Evolutionary conservation across 2,888 invertebrate species (phyloP), one percentile per base, ranked within the genome.

Genomic region (Timema podura): DNA sequence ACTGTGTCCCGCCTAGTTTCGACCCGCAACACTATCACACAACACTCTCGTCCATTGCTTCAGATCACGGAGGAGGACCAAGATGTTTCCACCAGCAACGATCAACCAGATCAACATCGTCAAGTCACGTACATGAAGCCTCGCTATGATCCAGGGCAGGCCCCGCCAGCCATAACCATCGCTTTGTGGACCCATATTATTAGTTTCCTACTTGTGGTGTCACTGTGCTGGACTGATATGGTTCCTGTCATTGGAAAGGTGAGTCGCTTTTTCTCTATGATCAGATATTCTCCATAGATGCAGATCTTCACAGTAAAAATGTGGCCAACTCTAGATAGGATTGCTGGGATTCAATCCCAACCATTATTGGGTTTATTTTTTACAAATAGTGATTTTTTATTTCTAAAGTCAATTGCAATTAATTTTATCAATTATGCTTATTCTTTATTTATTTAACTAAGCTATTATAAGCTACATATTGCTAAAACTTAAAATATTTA

Each of bases 1-100:
- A 85, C 85, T 45, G 83, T 85, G 10, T 85, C 85, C 9, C 80
- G 84, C 59, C 76, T 84, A 68, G 84, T 85, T 16, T 83, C 84
- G 1, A 82, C 82, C n/a, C 80, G 82, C 47, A 83, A 82, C 67
- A 79, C 79, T 15, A 76, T 79, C 69, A 76, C 79, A n/a, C 76
- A 78, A 13, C 77, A 78, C 5, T 76, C 75, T 5, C 79, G 80
- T 15, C 75, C 79, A 70, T 70, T 80, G 65, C 70, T 80, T 67
- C 80, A 80, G 73, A 79, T 80, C 6, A 79, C 79, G 16, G 79
- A 80, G 5, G 80, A 80, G 67, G 79, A 79, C 45, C 69, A 66
- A 30, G 68, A 68, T 9, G 15, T 61, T 9, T 57, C 70, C 13
- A 46, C 68, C 11, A 61, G 48, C 16, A 47, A 45, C 9, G 61